Evolutionary conservation across 2,888 invertebrate genomes (phyloP), one percentile per base, ranked within the genome.

Genomic region (Sarcophaga variegata): DNA sequence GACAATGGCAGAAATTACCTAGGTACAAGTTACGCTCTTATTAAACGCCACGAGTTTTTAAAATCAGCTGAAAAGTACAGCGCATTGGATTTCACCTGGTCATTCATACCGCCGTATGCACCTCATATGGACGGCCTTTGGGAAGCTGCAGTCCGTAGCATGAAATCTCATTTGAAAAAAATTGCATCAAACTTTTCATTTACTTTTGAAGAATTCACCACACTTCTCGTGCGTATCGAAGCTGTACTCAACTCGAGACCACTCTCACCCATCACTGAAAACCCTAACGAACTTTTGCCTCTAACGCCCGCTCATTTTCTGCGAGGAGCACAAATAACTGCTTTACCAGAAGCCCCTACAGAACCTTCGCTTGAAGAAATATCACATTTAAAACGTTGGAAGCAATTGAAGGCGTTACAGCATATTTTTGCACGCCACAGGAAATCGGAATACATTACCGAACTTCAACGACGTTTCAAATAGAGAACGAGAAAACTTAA

Each of bases 1-100:
- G 86, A 84, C 63, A 83, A 86, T 37, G 84, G 86, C 0, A 81
- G 74, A 22, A 86, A 81, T 14, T 88, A 87, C 60, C 63, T 86
- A 4, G 84, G 81, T 4, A 80, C 83, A 0, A 66, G 45, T 2
- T 54, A 63, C 5, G 45, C n/a, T n/a, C 45, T 79, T 1, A 49
- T 83, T 17, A 63, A 63, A 27, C 2, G 25, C 25, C 25, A 25
- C 3, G 25, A 25, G 25, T 25, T 25, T 25, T 25, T 25, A 25
- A 25, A 25, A 25, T 25, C 25, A 25, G 25, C 3, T 25, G 25
- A 25, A 25, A 25, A 25, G 20, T 81, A 81, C 12, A 64, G 25
- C 17, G 6, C 14, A 14, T 69, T 64, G 4, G 63, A 62, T 1
- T 54, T 86, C 4, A 54, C 8, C 0, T 86, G 82, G 80, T 71